phyloP scores from a whole-genome alignment of 2,797 vertebrate genomes.

The Rachycentron canadum region DNA sequence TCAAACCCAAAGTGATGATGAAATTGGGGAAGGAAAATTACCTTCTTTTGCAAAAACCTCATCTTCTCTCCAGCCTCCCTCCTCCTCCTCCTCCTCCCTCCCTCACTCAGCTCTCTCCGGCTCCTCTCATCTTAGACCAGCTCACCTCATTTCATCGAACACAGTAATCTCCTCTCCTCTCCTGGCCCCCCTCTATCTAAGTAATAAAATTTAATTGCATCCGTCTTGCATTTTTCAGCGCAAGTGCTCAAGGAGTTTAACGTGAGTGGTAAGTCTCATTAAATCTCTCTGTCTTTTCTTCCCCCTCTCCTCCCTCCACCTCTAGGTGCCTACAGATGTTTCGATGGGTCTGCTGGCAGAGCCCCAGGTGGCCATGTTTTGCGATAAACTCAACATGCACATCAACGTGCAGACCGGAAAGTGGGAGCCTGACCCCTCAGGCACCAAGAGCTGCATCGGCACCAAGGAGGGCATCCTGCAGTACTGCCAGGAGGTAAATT shows the following conservation, averaged over 20 bases:
- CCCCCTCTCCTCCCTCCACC: background rate
- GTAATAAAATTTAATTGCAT: conserved; percentile 71
- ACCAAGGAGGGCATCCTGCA: conserved; percentile 95
- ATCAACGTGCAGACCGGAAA: conserved; percentile 98
- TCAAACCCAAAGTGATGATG: conserved; percentile 1
- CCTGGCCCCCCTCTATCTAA: conserved; percentile 19
- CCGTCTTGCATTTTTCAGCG: conserved; percentile 50
- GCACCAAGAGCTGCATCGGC: conserved; percentile 93
- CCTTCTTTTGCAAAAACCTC: background rate
- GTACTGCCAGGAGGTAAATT: conserved; percentile 94
- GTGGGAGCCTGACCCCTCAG: conserved; percentile 94
- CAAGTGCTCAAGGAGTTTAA: conserved; percentile 50
- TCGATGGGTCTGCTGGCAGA: conserved; percentile 89
- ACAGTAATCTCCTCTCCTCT: conserved; percentile 45
- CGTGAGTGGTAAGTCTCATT: conserved; percentile 44
- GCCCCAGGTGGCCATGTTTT: conserved; percentile 99
- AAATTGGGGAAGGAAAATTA: background rate
- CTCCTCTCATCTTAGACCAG: conserved; percentile 17
- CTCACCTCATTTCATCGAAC: conserved; percentile 55
- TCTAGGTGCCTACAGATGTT: conserved; percentile 85
- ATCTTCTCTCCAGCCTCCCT: conserved; percentile 18
- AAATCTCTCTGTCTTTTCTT: conserved; percentile 31
- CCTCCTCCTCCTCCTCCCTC: background rate
- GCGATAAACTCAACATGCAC: conserved; percentile 97
- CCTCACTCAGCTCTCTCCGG: background rate